These are phyloP conservation scores for Pyralis farinalis DNA, from an alignment of 2,888 invertebrate genomes.

Conservation along the genomic window DNA sequence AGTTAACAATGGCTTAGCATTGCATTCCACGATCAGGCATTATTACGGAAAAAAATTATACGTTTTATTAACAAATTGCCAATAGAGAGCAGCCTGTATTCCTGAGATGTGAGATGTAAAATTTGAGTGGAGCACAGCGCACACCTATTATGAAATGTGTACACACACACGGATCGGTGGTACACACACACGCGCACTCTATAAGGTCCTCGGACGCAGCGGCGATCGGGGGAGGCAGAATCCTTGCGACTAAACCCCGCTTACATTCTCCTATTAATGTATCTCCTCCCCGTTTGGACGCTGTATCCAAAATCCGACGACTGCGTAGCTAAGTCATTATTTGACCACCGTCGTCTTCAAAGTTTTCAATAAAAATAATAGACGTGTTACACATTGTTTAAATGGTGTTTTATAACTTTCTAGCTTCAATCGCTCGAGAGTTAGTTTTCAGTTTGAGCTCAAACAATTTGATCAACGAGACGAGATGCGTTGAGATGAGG, in stretches of 20 bases:
- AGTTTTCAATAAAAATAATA: neutral
- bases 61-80: no score
- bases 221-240: conserved; percentile 49
- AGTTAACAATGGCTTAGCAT: no score
- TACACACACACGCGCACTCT: conserved; percentile 37
- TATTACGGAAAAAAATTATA: no score
- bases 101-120: conserved; percentile 74
- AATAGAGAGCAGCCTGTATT: conserved; percentile 47
- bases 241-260: conserved; percentile 66
- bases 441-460: no score
- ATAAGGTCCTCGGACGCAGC: conserved; percentile 61
- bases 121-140: conserved; percentile 71
- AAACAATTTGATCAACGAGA: no score
- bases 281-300: conserved; percentile 62
- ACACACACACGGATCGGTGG: conserved; percentile 48
- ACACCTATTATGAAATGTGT: conserved; percentile 76
- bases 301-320: conserved; percentile 43
- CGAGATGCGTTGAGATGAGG: no score
- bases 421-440: no score
- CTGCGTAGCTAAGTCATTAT: conserved; percentile 54
- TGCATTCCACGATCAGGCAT: no score
- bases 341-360: conserved; percentile 8
- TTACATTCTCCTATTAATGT: conserved; percentile 77
- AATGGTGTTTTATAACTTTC: no score
- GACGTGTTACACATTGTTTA: no score